phyloP scores from a whole-genome alignment of 2,113 vertebrate species.

The Cebus imitator region DNA sequence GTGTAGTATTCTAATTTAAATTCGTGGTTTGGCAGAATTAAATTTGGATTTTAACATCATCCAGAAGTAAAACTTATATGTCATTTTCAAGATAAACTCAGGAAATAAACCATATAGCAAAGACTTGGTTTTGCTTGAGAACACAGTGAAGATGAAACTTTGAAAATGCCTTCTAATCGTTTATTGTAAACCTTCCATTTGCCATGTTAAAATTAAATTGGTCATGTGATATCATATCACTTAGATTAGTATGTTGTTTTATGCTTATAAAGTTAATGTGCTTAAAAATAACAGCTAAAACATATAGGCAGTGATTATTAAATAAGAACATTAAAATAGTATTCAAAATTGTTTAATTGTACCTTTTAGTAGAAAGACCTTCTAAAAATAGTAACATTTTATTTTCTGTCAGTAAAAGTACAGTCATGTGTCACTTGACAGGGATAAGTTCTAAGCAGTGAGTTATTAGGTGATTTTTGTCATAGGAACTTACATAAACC shows the following conservation, averaged over 20 bases:
- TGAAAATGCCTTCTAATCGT: slow-evolving; percentile 33
- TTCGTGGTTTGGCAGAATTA: slow-evolving; percentile 47
- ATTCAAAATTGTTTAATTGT: not conserved
- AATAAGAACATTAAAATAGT: slow-evolving; percentile 24
- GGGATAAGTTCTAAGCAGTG: not conserved
- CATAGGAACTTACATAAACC: not conserved
- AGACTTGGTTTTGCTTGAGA: slow-evolving; percentile 29
- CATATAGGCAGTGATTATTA: not conserved
- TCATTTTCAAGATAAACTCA: slow-evolving; percentile 53
- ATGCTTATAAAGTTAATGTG: not conserved
- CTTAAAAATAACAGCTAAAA: not conserved
- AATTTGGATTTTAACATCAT: slow-evolving; percentile 47
- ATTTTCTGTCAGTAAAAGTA: not conserved
- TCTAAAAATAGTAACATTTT: not conserved
- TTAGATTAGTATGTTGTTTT: not conserved
- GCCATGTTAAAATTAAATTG: slow-evolving; percentile 14
- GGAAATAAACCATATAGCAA: slow-evolving; percentile 15
- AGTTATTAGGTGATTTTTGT: not conserved
- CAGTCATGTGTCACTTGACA: not conserved
- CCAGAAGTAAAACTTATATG: not conserved
- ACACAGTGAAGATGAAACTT: not conserved
- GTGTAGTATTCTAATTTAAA: slow-evolving; percentile 49
- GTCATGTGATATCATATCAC: not conserved
- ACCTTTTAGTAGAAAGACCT: not conserved
- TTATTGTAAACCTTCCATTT: slow-evolving; percentile 30